Evolutionary conservation across 2,113 vertebrate genomes (phyloP).

Genomic region (Capreolus pygargus): DNA sequence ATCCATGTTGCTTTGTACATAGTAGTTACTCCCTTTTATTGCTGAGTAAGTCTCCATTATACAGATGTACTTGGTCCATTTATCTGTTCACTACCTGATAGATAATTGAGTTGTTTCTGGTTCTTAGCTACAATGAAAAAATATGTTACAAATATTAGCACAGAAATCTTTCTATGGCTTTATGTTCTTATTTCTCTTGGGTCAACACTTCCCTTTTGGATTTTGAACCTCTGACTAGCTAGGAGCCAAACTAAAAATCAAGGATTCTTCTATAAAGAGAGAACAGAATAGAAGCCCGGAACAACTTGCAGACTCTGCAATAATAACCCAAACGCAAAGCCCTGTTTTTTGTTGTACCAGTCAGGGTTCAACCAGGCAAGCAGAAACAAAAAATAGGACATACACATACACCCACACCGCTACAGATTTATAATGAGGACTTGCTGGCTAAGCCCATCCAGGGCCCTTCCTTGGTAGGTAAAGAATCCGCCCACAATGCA

Average conservation of each 20-base stretch:
- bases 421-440: not conserved
- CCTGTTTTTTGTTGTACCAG: not conserved
- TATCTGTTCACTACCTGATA: not conserved
- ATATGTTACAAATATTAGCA: not conserved
- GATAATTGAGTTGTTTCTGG: not conserved
- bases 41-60: not conserved
- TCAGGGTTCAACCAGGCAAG: not conserved
- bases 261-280: not conserved
- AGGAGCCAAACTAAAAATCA: not conserved
- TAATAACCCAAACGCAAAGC: not conserved
- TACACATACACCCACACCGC: no score
- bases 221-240: not conserved
- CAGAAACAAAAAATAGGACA: not conserved
- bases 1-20: not conserved
- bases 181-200: not conserved
- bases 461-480: not conserved
- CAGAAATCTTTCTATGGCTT: not conserved
- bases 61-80: not conserved
- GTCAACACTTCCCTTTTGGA: not conserved
- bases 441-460: not conserved
- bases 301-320: no score
- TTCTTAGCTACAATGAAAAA: not conserved
- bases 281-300: not conserved
- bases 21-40: not conserved
- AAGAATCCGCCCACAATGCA: not conserved